A percentile compares a stretch with the other conserved stretches of the same genome.
phyloP scores from a whole-genome alignment of 2,888 invertebrate species.

The Cyclophora punctaria region DNA sequence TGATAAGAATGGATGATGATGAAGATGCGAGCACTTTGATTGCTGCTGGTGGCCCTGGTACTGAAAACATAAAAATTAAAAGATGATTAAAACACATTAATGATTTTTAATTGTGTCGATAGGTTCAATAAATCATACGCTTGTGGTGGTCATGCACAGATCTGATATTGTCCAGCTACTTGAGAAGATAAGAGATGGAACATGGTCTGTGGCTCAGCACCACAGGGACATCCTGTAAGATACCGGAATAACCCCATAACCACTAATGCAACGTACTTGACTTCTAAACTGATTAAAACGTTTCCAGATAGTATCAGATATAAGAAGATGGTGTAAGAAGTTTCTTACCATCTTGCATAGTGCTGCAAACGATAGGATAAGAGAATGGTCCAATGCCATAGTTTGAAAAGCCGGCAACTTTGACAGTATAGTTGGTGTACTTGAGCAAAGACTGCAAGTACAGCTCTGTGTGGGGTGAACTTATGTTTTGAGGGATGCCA shows the following conservation, averaged over 20 bases:
- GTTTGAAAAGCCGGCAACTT: conserved; percentile 88
- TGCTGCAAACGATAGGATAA: conserved; percentile 83
- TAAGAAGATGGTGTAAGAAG: too few species aligned
- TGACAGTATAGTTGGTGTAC: conserved; percentile 90
- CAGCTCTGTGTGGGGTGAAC: conserved; percentile 84
- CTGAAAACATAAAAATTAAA: conserved; percentile 52
- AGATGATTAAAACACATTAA: background rate
- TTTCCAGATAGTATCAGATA: too few species aligned
- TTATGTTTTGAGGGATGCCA: conserved; percentile 55
- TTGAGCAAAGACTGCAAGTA: conserved; percentile 86
- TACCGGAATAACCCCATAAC: too few species aligned
- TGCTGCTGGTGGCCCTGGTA: conserved; percentile 87
- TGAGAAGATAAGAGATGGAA: too few species aligned
- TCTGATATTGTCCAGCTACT: too few species aligned
- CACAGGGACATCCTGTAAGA: too few species aligned
- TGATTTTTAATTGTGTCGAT: too few species aligned
- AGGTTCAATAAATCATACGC: too few species aligned
- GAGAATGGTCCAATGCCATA: conserved; percentile 89
- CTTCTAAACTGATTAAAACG: background rate
- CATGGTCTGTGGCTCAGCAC: too few species aligned
- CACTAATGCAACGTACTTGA: background rate
- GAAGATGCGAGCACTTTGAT: conserved; percentile 89
- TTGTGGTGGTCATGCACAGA: too few species aligned
- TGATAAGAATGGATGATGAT: conserved; percentile 85
- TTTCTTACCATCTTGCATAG: conserved; percentile 85